Conservation (phyloP, 2,797 vertebrate species). For the Margarornis squamiger region DNA sequence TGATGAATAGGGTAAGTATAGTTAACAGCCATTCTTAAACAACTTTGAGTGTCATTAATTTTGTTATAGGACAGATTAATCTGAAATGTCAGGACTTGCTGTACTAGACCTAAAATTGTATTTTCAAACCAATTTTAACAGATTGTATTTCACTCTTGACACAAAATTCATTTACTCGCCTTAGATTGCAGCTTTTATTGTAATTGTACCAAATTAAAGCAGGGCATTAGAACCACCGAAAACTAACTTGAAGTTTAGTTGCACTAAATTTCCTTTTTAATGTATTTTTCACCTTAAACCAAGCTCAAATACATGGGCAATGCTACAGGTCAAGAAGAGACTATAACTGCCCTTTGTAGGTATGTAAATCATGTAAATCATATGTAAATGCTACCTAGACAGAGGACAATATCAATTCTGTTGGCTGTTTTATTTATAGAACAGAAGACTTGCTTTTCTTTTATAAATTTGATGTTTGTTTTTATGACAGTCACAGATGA, state of each 20-base stretch:
- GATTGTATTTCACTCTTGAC: slow-evolving; percentile 78
- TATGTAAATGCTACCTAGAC: background rate
- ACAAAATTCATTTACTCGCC: slow-evolving; percentile 71
- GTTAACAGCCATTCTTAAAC: slow-evolving; percentile 77
- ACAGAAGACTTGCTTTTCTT: background rate
- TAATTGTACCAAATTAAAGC: slow-evolving; percentile 70
- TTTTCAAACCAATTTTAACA: slow-evolving; percentile 77
- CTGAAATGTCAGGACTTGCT: slow-evolving; percentile 76
- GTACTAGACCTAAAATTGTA: slow-evolving; percentile 77
- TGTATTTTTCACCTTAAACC: background rate
- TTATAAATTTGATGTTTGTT: background rate
- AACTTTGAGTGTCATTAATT: slow-evolving; percentile 76
- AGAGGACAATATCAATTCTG: background rate
- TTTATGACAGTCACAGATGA: background rate
- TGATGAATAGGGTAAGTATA: slow-evolving; percentile 77
- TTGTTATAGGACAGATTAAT: slow-evolving; percentile 76
- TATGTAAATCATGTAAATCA: background rate
- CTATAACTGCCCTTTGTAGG: background rate
- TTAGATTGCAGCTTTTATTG: slow-evolving; percentile 69
- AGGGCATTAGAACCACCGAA: slow-evolving; percentile 22
- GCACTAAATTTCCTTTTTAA: background rate
- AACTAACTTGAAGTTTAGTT: slow-evolving; percentile 18
- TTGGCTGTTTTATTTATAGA: background rate
- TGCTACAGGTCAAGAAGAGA: background rate
- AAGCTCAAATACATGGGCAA: background rate